A percentile compares a stretch with the other conserved stretches of the same genome.
These are phyloP conservation scores for Lathronympha strigana DNA, from an alignment of 2,888 invertebrate genomes.

Conservation along the genomic window DNA sequence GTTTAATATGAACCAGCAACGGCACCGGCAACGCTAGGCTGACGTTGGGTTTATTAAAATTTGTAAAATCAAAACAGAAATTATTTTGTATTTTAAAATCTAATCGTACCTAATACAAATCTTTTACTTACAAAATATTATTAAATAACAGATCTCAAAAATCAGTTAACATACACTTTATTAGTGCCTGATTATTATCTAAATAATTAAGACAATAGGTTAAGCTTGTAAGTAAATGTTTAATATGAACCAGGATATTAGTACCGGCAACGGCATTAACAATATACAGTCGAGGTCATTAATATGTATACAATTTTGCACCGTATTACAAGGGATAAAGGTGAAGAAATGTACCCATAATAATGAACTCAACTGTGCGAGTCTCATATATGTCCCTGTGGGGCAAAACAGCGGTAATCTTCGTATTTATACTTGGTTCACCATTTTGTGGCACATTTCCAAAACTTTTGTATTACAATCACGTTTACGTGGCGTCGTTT, in stretches of 20 bases:
- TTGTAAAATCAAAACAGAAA: no score
- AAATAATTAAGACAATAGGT: neutral
- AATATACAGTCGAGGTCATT: no score
- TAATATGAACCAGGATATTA: neutral
- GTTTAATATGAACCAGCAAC: neutral
- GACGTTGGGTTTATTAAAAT: no score
- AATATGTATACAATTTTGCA: no score
- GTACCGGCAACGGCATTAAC: neutral
- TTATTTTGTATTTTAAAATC: no score
- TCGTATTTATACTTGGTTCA: neutral
- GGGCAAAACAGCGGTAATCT: neutral
- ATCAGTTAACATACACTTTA: no score
- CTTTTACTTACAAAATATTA: no score
- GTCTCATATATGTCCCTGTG: neutral
- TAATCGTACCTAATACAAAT: no score
- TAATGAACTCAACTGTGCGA: no score
- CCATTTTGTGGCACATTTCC: constrained; percentile 10
- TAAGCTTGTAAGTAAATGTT: neutral
- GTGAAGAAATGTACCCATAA: no score
- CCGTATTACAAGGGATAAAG: no score
- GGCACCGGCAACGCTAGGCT: neutral
- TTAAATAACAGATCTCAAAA: no score
- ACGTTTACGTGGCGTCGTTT: constrained; percentile 12
- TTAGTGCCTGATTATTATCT: neutral
- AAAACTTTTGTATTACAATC: constrained; percentile 20